These are phyloP conservation scores for Lacerta agilis DNA, from an alignment of 2,797 vertebrate genomes.

Conservation along the genomic window DNA sequence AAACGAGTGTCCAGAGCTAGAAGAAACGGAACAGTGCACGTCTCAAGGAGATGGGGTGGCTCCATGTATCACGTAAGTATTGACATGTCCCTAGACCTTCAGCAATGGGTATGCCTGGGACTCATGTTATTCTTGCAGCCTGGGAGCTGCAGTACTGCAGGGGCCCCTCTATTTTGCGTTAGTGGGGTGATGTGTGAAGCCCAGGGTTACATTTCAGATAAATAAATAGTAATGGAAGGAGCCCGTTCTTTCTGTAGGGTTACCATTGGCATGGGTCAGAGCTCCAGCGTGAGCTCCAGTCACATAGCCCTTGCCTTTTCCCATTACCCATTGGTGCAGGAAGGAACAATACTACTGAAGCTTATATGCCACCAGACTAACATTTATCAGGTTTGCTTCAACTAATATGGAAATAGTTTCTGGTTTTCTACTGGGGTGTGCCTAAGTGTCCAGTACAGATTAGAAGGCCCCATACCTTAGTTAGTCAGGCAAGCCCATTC, in stretches of 20 bases:
- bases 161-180: background rate
- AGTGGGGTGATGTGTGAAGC: background rate
- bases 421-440: background rate
- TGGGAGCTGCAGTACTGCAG: background rate
- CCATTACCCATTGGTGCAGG: background rate
- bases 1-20: constrained; percentile 82
- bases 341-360: background rate
- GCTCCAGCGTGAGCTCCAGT: background rate
- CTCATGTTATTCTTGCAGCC: background rate
- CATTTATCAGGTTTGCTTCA: background rate
- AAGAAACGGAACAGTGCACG: constrained; percentile 85
- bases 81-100: background rate
- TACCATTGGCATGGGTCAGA: background rate
- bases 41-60: constrained; percentile 80
- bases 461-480: background rate
- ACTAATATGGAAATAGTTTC: background rate
- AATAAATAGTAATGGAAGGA: background rate
- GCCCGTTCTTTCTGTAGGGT: background rate
- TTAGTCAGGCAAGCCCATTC: background rate
- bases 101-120: background rate
- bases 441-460: background rate
- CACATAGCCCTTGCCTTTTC: background rate
- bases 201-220: background rate
- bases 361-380: background rate
- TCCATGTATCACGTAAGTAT: constrained; percentile 90